Evolutionary conservation across 2,888 invertebrate species (phyloP).

Genomic region (Drosophila anceps): DNA sequence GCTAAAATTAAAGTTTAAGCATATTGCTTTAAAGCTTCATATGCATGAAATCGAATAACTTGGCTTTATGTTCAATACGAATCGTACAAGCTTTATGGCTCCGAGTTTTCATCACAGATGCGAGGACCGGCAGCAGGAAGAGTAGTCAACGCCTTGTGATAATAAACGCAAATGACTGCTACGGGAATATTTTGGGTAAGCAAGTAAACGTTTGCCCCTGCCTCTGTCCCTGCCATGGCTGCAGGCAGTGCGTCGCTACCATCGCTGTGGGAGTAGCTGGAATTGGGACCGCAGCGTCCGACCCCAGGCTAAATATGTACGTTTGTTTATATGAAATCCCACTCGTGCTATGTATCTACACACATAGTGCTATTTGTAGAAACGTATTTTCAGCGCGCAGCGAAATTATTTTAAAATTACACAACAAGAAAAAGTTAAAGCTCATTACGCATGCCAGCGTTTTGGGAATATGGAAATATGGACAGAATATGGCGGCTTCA

Average conservation of each 20-base stretch:
- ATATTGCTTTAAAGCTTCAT: slow-evolving; percentile 61
- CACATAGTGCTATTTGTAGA: slow-evolving; percentile 9
- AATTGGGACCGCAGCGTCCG: slow-evolving; percentile 33
- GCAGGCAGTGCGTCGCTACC: slow-evolving; percentile 21
- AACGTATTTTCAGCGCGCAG: slow-evolving; percentile 41
- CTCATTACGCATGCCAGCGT: slow-evolving; percentile 73
- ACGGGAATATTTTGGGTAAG: slow-evolving; percentile 70
- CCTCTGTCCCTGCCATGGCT: slow-evolving; percentile 12
- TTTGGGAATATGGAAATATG: slow-evolving; percentile 71
- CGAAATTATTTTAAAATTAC: slow-evolving; percentile 75
- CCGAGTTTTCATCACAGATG: neutral
- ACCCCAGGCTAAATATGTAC: slow-evolving; percentile 26
- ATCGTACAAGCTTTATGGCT: slow-evolving; percentile 37
- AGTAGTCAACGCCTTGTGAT: slow-evolving; percentile 62
- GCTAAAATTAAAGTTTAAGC: slow-evolving; percentile 55
- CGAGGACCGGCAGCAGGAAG: slow-evolving; percentile 7
- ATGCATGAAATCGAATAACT: slow-evolving; percentile 66
- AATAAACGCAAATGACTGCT: slow-evolving; percentile 80
- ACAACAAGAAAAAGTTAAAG: slow-evolving; percentile 64
- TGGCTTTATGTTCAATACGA: slow-evolving; percentile 63
- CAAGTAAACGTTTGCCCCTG: slow-evolving; percentile 48
- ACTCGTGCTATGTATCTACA: neutral
- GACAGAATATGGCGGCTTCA: slow-evolving; percentile 35
- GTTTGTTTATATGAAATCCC: slow-evolving; percentile 14
- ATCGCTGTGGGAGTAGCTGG: slow-evolving; percentile 10